Base-by-base conservation (phyloP, 2,797 vertebrate species). In the Leucoraja ocellata region DNA sequence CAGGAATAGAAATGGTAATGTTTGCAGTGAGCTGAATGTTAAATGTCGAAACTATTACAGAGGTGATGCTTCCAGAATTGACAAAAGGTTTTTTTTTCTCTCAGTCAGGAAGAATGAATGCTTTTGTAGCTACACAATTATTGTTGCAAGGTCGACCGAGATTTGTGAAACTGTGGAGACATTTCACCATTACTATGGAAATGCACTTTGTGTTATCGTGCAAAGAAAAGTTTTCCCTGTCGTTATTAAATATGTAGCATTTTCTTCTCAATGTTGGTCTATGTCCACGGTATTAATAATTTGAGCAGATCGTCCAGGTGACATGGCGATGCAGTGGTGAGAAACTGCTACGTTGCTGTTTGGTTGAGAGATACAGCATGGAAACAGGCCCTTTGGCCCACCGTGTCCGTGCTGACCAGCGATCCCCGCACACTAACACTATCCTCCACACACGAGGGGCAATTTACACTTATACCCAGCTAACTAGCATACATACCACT, bases 1-100 rank as follows among this genome's bases (percentile, higher is more conserved):
- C 13, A 73, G 39, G 73, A 92, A 92, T 92, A 74, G 90, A 74
- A 92, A 92, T 91, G 63, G 86, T 91, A 91, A 68, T 92, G 71
- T 54, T 76, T 74, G 39, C 39, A 74, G 36, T 92, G 90, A 74
- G 71, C 68, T 76, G 90, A 76, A 92, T 92, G 71, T 23, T 28
- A 74, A 92, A 54, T 46, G 54, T 54, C 28, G 90, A 14, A 92
- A 76, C 90, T 71, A 74, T 76, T 46, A 76, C 68, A 25, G 25
- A 92, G 90, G 6, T 1, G 4, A 91, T 92, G 90, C 71, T 73
- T 92, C 46, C 36, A 58, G 90, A 68, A 68, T 88, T 88, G n/a
- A 68, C 84, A 92, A 73, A 25, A 11, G 16, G 23, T 32, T 32
- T 32, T 46, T 46, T 39, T 92, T 39, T 54, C 58, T 92, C 39